Percentiles rank a stretch among this genome's conserved stretches.
Conservation (phyloP, 2,113 vertebrate species). For the Elaphurus davidianus region DNA sequence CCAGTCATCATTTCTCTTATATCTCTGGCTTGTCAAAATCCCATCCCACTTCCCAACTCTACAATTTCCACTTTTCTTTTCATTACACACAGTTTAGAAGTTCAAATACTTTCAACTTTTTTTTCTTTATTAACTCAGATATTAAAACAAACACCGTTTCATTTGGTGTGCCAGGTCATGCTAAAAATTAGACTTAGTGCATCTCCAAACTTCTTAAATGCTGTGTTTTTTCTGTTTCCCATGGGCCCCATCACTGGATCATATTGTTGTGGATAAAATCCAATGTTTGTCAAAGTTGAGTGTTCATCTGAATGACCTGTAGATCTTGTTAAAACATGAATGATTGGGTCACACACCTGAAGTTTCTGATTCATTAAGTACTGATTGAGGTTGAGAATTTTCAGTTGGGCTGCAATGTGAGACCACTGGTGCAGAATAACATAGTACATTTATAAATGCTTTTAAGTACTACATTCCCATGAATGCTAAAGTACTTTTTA, state of each 20-base stretch:
- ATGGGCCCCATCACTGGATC: background rate
- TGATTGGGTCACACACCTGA: background rate
- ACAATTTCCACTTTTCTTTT: background rate
- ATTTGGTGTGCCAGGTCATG: background rate
- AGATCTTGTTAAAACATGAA: background rate
- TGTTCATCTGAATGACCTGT: background rate
- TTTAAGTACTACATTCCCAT: background rate
- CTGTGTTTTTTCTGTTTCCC: background rate
- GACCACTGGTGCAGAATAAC: background rate
- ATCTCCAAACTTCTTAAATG: background rate
- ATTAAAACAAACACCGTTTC: background rate
- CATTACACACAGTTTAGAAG: background rate
- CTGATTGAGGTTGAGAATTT: background rate
- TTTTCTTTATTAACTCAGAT: background rate
- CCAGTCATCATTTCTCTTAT: background rate
- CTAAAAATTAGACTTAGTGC: background rate
- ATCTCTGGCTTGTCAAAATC: background rate
- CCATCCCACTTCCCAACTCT: rapidly evolving
- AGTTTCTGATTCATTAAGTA: background rate
- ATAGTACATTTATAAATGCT: background rate
- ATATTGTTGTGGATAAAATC: background rate
- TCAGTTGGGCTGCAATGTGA: background rate
- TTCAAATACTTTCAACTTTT: background rate
- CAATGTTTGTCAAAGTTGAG: background rate
- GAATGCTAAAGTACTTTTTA: background rate